Evolutionary conservation across 2,113 vertebrate genomes (phyloP), one percentile per base, ranked within the genome.

Genomic region (Hystrix cristata): DNA sequence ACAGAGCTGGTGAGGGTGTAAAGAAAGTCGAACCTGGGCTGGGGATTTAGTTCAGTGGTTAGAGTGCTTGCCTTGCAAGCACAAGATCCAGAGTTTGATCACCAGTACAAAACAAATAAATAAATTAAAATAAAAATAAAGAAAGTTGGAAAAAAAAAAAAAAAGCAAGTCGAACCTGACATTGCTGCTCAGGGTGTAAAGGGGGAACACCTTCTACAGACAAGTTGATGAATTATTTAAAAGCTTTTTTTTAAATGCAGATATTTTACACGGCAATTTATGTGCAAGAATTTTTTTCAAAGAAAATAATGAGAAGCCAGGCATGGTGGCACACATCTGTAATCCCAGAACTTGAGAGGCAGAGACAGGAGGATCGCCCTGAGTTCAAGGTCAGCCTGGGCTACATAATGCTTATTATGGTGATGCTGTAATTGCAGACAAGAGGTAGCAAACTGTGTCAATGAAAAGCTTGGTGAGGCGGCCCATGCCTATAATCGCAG

Each of bases 141-240:
- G 38, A 38, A 38, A 38, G 38, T 38, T 38, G 38, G 38, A 38
- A 38, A 38, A 38, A 38, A 38, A 38, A 38, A 38, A 38, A 38
- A 38, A 19, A 72, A 38, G 78, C 82, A 53, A 14, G n/a, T n/a
- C 31, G 29, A 69, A 12, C 64, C 16, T 10, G 27, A 55, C 31
- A 25, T 27, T 0, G 0, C 7, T 18, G 29, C n/a, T 59, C 53
- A 0, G 9, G 65, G 43, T 27, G 6, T 29, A 53, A n/a, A 14
- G 7, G 14, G 16, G 71, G 83, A 48, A 55, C 1, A 0, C n/a
- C 67, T 31, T 76, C 31, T 48, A 57, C 78, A 53, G 31, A 27
- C 23, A 6, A 5, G 8, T 38, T 13, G 43, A 67, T 34, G 31
- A 2, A 11, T 1, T 27, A 38, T 48, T 65, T 81, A 34, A 92